phyloP scores from a whole-genome alignment of 53 echinoderm and acorn worm genomes.

The Patiria pectinifera region DNA sequence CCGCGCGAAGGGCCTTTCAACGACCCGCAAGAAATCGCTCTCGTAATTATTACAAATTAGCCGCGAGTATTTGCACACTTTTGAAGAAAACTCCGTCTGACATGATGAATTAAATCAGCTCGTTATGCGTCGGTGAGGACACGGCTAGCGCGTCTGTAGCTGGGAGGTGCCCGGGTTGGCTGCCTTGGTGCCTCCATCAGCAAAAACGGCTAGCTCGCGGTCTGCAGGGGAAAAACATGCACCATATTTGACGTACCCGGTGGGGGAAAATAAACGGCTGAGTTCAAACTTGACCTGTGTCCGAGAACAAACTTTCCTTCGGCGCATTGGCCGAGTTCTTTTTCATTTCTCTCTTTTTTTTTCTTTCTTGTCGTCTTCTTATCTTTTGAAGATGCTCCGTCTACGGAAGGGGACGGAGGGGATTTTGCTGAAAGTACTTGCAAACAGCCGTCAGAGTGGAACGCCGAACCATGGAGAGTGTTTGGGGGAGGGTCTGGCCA shows the following conservation, averaged over 20 bases:
- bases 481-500: not conserved
- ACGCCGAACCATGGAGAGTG: slow-evolving; percentile 6
- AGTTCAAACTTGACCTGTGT: slow-evolving; percentile 62
- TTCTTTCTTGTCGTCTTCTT: not conserved
- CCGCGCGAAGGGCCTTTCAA: slow-evolving; percentile 21
- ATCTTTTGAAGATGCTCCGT: slow-evolving; percentile 16
- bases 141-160: slow-evolving; percentile 42
- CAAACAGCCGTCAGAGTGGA: slow-evolving; percentile 6
- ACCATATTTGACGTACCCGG: slow-evolving; percentile 54
- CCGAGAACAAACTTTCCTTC: slow-evolving; percentile 36
- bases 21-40: slow-evolving; percentile 29
- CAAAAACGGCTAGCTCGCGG: slow-evolving; percentile 20
- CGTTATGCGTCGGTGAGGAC: slow-evolving; percentile 39
- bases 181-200: not conserved
- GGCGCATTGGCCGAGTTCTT: slow-evolving; percentile 35
- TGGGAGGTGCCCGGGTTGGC: not conserved
- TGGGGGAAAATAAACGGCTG: slow-evolving; percentile 32
- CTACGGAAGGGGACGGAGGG: not conserved
- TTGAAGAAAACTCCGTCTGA: slow-evolving; percentile 62
- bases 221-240: slow-evolving; percentile 21
- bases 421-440: not conserved
- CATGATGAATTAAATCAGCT: slow-evolving; percentile 60
- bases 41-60: slow-evolving; percentile 68
- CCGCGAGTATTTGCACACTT: slow-evolving; percentile 66
- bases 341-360: not conserved